A percentile compares a stretch with the other conserved stretches of the same genome.
These are phyloP conservation scores for Epinephelus fuscoguttatus DNA, from an alignment of 2,113 vertebrate genomes.

Conservation along the genomic window DNA sequence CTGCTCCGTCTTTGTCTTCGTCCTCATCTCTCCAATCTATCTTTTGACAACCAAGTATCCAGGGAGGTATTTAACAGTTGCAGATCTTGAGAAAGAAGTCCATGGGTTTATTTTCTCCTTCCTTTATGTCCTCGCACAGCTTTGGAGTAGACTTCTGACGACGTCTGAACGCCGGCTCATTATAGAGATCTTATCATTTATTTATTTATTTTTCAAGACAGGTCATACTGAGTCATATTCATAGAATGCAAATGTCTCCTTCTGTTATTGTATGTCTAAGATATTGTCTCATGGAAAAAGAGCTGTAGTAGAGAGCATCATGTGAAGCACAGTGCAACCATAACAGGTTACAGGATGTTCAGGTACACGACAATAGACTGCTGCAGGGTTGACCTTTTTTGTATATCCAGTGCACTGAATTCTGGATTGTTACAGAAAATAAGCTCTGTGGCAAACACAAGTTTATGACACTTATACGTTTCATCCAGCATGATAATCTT, in stretches of 20 bases:
- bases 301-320: no score
- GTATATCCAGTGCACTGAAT: no score
- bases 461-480: no score
- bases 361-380: neutral
- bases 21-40: neutral
- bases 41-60: constrained; percentile 13
- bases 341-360: neutral
- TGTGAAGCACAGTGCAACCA: neutral
- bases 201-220: neutral
- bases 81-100: neutral
- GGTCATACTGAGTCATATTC: neutral
- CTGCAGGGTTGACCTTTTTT: no score
- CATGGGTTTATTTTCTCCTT: constrained; percentile 21
- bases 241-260: neutral
- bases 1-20: constrained; percentile 17
- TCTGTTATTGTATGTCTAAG: neutral
- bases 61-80: constrained; percentile 16
- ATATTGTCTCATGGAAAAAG: no score
- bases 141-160: constrained; percentile 1
- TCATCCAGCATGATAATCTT: no score
- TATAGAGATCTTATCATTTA: neutral
- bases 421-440: no score
- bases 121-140: neutral
- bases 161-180: neutral
- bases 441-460: no score